These are phyloP conservation scores for Anthophora plumipes DNA, from an alignment of 2,888 invertebrate genomes.

Conservation along the genomic window DNA sequence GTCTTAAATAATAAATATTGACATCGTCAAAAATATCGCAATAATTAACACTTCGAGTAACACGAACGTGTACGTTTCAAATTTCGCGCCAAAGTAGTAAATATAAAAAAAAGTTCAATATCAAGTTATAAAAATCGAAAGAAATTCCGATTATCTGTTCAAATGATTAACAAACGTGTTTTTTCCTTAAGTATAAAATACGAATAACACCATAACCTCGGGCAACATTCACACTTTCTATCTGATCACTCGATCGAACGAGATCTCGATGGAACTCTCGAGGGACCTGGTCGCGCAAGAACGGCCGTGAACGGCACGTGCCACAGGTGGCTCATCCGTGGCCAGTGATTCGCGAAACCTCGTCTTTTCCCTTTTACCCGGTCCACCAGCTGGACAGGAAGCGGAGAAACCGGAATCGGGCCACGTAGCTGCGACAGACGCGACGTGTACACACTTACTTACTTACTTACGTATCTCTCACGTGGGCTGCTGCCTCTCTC, in stretches of 20 bases:
- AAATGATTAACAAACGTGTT: background rate
- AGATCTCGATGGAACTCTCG: conserved; percentile 10
- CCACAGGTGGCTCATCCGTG: conserved; percentile 69
- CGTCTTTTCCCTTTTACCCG: conserved; percentile 62
- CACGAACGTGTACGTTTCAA: too few relatives aligned
- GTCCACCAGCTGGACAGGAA: conserved; percentile 34
- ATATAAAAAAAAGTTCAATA: too few relatives aligned
- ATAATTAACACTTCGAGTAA: too few relatives aligned
- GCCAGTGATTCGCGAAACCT: conserved; percentile 66
- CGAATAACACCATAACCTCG: too few relatives aligned
- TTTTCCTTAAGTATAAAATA: background rate
- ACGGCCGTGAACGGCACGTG: conserved; percentile 62
- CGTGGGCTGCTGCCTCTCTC: conserved; percentile 63
- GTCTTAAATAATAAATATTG: too few relatives aligned
- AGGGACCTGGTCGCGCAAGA: conserved; percentile 33
- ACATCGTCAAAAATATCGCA: too few relatives aligned
- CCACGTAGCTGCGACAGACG: conserved; percentile 44
- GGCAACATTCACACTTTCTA: too few relatives aligned
- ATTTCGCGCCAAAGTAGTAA: too few relatives aligned
- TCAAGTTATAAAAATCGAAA: too few relatives aligned
- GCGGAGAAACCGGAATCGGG: conserved; percentile 60
- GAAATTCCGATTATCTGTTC: too few relatives aligned
- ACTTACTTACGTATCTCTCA: conserved; percentile 41
- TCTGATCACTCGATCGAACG: background rate
- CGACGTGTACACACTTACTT: conserved; percentile 34